These are phyloP conservation scores for Pseudorectes ferrugineus DNA, from an alignment of 2,113 vertebrate species.

Conservation along the genomic window DNA sequence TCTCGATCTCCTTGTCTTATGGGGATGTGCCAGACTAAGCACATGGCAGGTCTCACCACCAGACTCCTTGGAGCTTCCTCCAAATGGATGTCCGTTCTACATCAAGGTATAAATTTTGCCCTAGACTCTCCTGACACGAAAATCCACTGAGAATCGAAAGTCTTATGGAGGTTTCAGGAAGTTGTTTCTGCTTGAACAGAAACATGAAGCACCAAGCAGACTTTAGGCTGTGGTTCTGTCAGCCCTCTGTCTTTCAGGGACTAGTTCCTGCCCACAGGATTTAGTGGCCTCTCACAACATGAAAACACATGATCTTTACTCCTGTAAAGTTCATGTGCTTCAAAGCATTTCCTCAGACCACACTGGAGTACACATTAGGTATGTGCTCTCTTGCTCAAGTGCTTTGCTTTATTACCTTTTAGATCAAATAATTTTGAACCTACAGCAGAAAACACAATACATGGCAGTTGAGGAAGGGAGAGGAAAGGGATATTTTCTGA, in stretches of 20 bases:
- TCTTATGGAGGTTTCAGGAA: neutral
- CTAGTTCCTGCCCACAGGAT: neutral
- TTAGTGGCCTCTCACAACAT: neutral
- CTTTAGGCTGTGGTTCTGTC: neutral
- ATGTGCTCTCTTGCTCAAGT: neutral
- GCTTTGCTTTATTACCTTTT: neutral
- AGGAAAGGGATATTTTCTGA: conserved; percentile 39
- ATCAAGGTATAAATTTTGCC: neutral
- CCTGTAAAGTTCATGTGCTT: neutral
- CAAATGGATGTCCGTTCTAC: neutral
- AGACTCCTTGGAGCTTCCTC: neutral
- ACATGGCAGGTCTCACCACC: neutral
- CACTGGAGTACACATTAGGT: neutral
- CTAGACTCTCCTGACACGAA: neutral
- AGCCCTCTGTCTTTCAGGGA: conserved; percentile 29
- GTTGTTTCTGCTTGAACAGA: neutral
- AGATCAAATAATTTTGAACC: conserved; percentile 40
- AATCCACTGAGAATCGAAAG: neutral
- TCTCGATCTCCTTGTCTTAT: neutral
- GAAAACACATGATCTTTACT: neutral
- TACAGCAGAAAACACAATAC: conserved; percentile 11
- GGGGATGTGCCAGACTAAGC: neutral
- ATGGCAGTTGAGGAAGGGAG: neutral
- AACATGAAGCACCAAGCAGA: neutral
- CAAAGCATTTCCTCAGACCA: neutral